Conservation (phyloP, 2,113 vertebrate species). For the Petroica traversi region DNA sequence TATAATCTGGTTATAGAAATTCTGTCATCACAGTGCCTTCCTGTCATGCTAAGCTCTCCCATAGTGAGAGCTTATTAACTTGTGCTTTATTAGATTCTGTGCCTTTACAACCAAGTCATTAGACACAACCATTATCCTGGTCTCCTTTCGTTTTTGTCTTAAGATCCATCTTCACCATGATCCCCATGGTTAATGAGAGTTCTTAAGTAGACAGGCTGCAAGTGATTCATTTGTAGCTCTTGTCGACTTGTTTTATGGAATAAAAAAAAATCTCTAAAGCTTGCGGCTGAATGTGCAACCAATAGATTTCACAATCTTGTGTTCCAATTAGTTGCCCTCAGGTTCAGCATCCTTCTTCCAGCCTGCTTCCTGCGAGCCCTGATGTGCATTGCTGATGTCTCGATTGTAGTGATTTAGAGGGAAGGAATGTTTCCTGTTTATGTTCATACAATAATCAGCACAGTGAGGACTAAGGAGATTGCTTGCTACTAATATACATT, state of each 20-base stretch:
- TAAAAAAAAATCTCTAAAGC: background rate
- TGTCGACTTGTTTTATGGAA: background rate
- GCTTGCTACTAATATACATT: background rate
- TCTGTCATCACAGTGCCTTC: background rate
- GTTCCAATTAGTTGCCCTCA: conserved; percentile 9
- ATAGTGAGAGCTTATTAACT: conserved; percentile 42
- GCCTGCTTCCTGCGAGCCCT: background rate
- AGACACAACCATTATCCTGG: conserved; percentile 14
- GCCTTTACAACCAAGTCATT: conserved; percentile 37
- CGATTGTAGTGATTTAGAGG: background rate
- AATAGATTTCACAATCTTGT: background rate
- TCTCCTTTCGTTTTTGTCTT: background rate
- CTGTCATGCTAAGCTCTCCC: conserved; percentile 14
- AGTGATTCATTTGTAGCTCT: conserved; percentile 19
- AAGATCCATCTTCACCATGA: background rate
- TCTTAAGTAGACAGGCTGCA: conserved; percentile 21
- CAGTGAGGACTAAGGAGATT: too few relatives aligned
- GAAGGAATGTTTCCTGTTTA: background rate
- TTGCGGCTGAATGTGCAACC: background rate
- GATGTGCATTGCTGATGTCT: background rate
- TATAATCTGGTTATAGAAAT: conserved; percentile 9
- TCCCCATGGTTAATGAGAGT: background rate
- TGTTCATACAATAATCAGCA: background rate
- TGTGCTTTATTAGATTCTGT: conserved; percentile 22
- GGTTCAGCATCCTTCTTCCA: background rate